Base-by-base conservation (phyloP, 2,113 vertebrate genomes). In the Porphyrio hochstetteri region DNA sequence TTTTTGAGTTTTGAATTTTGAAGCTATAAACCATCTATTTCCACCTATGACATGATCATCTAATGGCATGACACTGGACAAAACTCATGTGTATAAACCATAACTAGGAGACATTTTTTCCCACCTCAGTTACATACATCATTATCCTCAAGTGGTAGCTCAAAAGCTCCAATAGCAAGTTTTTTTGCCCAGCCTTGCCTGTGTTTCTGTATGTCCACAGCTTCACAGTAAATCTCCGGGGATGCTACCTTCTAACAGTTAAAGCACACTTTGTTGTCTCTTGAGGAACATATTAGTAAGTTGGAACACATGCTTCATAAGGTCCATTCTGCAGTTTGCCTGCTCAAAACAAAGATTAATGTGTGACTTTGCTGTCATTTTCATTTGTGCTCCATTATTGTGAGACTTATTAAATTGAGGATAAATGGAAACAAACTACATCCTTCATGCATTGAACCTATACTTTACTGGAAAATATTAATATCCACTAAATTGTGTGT, bases 161-260 rank as follows among this genome's bases (percentile, higher is more conserved):
- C 0, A 0, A 91, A 72, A 16, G 14, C 31, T 64, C n/a, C 16
- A 35, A 10, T 35, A 27, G 6, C 23, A 27, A 70, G 4, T 4
- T 67, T 89, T 89, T 90, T 59, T 25, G 52, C 8, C 35, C 8
- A 56, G 2, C 13, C 5, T n/a, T 59, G 5, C 23, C n/a, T 23
- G 7, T 11, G 1, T 53, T 14, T 72, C 29, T 48, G 11, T 65
- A 31, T 9, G 46, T 40, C 27, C 5, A 2, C 10, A 69, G 4
- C 19, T 64, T 74, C 55, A 77, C 35, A 35, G 29, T 21, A 67
- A 36, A 55, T 13, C 17, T 70, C 16, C 35, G 25, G 36, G 9
- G 29, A 65, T 16, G 29, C 25, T 17, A 52, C 5, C 4, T 35
- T 91, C 23, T 42, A 57, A 33, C 15, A 61, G 25, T 29, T 56